These are phyloP conservation scores for Ormyrus nitidulus DNA, from an alignment of 2,888 invertebrate species.

Conservation along the genomic window DNA sequence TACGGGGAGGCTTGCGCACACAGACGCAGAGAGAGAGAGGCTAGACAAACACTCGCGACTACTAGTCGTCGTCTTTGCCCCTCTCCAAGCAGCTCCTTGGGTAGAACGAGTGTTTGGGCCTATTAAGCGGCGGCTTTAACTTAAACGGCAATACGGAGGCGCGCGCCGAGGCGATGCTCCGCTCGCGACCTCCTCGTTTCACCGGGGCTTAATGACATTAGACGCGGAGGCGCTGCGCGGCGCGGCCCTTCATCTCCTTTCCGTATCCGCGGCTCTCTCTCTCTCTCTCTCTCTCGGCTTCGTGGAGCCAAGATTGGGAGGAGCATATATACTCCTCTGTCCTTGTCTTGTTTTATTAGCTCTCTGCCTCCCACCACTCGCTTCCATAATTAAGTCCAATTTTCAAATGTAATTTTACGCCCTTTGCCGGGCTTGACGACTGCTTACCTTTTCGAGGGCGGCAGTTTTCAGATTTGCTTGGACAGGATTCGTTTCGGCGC, in stretches of 20 bases:
- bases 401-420: no score
- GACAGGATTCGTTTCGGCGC: no score
- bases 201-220: conserved; percentile 22
- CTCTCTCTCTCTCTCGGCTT: neutral
- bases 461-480: no score
- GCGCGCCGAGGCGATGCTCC: neutral
- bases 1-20: neutral
- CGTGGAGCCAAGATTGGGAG: no score
- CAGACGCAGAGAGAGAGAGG: neutral
- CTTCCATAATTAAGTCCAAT: no score
- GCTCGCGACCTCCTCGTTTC: conserved; percentile 7
- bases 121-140: conserved; percentile 57
- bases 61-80: neutral
- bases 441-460: no score
- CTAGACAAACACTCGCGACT: conserved; percentile 15
- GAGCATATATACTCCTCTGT: no score
- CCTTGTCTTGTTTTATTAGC: no score
- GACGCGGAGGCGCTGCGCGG: conserved; percentile 1
- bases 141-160: conserved; percentile 53
- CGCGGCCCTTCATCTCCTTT: no score
- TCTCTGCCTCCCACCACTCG: no score
- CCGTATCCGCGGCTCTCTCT: neutral
- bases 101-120: conserved; percentile 50
- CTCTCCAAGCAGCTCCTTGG: neutral
- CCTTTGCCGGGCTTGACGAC: no score